Evolutionary conservation across 2,888 invertebrate genomes (phyloP), one percentile per base, ranked within the genome.

Genomic region (Pasiphila rectangulata): DNA sequence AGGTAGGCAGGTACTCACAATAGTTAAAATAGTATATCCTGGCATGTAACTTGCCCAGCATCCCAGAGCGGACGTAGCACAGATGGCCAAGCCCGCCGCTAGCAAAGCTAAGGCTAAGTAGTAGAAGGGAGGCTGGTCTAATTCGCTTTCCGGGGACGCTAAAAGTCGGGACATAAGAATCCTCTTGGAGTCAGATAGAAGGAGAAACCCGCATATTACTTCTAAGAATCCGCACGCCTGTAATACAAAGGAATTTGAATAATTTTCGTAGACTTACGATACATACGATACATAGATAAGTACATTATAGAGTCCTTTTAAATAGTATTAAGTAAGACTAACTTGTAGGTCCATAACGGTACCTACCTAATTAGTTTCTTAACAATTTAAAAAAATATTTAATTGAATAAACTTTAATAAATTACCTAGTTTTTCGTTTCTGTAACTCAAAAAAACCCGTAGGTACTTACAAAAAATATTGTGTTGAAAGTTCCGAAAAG

Each of bases 1-100:
- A n/a, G 24, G 2, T 21, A 12, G 5, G 16, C 16, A 9, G 25
- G 1, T 34, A 40, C 91, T 91, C 86, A 94, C 94, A 51, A 92
- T 74, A 41, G 91, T 91, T n/a, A 95, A 84, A 54, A 94, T 91
- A 59, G 92, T 92, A 65, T 93, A 94, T 63, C 93, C 94, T 56
- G 93, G 92, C 62, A 94, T 88, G 64, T 94, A 94, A 0, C 94
- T 92, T 0, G 94, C 94, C 95, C 95, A 95, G 75, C 94, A 95
- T 35, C 95, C 95, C 12, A 95, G 78, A 32, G 95, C 91, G 2
- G 94, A 92, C 0, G 92, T 90, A 3, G 92, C 85, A 41, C 94
- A 91, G 38, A 94, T 90, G 21, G 92, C 75, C 41, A 95, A 86
- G 0, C 95, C 95, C 0, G 93, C 87, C 0, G 90, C 88, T n/a